Base-by-base conservation (phyloP, 2,113 vertebrate genomes). In the Polypterus senegalus region DNA sequence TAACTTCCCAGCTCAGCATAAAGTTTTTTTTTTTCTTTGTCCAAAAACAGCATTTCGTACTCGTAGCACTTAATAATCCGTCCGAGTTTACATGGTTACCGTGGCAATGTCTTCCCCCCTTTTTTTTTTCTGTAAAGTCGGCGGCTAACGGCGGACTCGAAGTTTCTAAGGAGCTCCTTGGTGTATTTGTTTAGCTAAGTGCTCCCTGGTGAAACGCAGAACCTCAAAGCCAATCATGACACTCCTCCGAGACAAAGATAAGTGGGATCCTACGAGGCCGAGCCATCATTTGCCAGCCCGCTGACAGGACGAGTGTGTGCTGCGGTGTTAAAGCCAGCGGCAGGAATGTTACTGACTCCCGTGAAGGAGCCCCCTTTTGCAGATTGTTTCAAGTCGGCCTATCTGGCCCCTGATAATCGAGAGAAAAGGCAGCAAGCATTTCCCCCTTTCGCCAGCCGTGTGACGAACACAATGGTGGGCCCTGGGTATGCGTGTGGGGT, bases 201-300 rank as follows among this genome's bases (percentile, higher is more conserved):
- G 9, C 66, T 73, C 61, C 63, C 67, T 69, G 70, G 72, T 76
- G 72, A 82, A 76, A 72, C 78, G 74, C 77, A 72, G 73, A 69
- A 71, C 49, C 71, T 71, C 74, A 74, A 74, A 76, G 74, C 74
- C 79, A 77, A 79, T 79, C 77, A 79, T 79, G 54, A 66, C 69
- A 57, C 61, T 67, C 70, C 74, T 73, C 69, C 46, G 66, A 59
- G 67, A 61, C 66, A 59, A 62, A 76, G 74, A 75, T 76, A 74
- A 78, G 74, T 73, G 70, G 70, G 69, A 67, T 61, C 66, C 51
- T 70, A 75, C 73, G 64, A 66, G 63, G 56, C 63, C 57, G 10
- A 61, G 58, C 60, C 69, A 69, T 71, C 64, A 68, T 66, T 77
- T 67, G 57, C 69, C 61, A 72, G 58, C 51, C 61, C 68, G 69